Evolutionary conservation across 53 echinoderm and acorn worm species (phyloP), one percentile per base, ranked within the genome.

Genomic region (Hippasteria phrygiana): DNA sequence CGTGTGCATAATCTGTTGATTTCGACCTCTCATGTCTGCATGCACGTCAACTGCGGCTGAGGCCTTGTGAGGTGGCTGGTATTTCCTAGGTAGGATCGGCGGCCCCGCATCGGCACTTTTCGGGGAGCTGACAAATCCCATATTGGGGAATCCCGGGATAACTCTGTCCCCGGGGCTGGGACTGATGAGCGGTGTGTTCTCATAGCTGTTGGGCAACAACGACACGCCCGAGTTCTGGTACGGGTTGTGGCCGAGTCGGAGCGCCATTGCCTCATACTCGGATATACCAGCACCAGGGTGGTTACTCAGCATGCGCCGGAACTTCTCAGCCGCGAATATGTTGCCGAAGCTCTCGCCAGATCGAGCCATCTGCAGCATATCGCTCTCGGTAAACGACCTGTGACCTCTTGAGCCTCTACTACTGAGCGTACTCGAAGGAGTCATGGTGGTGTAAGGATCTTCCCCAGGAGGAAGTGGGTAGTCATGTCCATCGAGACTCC

Each of bases 101-200:
- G 73, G 82, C 32, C 63, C 63, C 5, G 73, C 56, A 1, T 82
- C 82, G 0, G 3, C 46, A 33, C 79, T 73, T 45, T 42, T 17
- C 7, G 94, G 96, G 8, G 94, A 96, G 64, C 80, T 88, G 14
- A 91, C 71, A 65, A 90, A 96, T 13, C 87, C 94, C 48, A 73
- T 33, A 64, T 96, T 96, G 42, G 87, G 69, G 28, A 93, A 53
- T 10, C 91, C 94, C 28, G 73, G 77, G 13, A 64, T 74, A 11
- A 69, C 70, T 22, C 62, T 53, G 31, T 92, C 80, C 17, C 82
- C 40, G 6, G 91, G 93, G 78, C 95, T 94, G 0, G 94, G 84
- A 38, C 92, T 93, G 73, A 97, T 92, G 0, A 94, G 91, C 0
- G 95, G 94, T 1, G 95, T 91, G 88, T 95, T 95, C 86, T 95